A percentile compares a stretch with the other conserved stretches of the same genome.
phyloP scores from a whole-genome alignment of 1,140 invertebrate species.

The Magallana angulata region DNA sequence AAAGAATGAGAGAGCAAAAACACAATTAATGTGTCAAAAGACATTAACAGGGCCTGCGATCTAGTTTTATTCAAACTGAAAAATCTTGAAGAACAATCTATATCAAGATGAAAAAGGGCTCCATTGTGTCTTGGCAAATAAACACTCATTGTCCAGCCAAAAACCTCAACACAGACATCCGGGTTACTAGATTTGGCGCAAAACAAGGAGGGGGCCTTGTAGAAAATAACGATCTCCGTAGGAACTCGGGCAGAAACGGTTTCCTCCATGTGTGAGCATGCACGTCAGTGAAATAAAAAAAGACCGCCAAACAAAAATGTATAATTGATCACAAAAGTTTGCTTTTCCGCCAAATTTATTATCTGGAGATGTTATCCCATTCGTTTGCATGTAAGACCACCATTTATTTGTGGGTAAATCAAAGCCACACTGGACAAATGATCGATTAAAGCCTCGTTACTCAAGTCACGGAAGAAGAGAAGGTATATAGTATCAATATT shows the following conservation, averaged over 20 bases:
- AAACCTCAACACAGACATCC: neutral
- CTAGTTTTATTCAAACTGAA: conserved; percentile 1
- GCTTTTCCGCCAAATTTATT: conserved; percentile 17
- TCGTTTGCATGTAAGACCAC: conserved; percentile 9
- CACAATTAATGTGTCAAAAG: neutral
- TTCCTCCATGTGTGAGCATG: neutral
- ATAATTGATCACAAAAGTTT: conserved; percentile 26
- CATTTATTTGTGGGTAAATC: conserved; percentile 24
- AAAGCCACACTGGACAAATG: neutral
- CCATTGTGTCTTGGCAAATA: conserved; percentile 9
- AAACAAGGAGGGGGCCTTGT: neutral
- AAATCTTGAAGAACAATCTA: conserved; percentile 4
- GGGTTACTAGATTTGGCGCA: neutral
- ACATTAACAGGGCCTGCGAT: neutral
- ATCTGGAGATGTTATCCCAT: conserved; percentile 17
- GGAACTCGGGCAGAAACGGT: neutral
- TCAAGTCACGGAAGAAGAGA: neutral
- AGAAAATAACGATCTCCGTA: neutral
- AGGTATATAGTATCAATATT: conserved; percentile 2
- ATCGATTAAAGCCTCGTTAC: conserved; percentile 11
- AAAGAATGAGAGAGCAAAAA: neutral
- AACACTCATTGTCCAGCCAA: neutral
- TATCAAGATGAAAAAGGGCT: neutral
- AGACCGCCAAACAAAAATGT: neutral
- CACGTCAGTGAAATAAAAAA: neutral